Evolutionary conservation across 1,140 invertebrate species (phyloP).

Genomic region (Aphidius gifuensis): DNA sequence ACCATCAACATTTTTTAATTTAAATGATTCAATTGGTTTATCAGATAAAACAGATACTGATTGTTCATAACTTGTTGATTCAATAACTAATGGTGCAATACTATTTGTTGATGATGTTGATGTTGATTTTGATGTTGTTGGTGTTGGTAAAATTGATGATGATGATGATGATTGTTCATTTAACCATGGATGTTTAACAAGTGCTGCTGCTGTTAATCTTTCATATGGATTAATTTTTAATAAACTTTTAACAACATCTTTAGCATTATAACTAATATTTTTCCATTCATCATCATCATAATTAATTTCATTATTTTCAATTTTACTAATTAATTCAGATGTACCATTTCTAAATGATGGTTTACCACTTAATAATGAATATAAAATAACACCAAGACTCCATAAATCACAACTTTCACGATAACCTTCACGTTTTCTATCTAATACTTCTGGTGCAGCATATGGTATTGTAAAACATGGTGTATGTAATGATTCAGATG

Average conservation of each 20-base stretch:
- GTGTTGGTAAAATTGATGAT: too few relatives aligned
- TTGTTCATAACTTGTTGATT: constrained; percentile 28
- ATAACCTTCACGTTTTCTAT: constrained; percentile 60
- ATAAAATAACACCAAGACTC: constrained; percentile 88
- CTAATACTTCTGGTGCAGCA: constrained; percentile 87
- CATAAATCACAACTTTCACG: constrained; percentile 89
- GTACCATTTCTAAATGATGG: constrained; percentile 73
- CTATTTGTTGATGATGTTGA: constrained; percentile 22
- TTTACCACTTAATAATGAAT: constrained; percentile 82
- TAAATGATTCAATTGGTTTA: constrained; percentile 3
- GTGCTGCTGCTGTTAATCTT: constrained; percentile 66
- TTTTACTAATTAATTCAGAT: constrained; percentile 75
- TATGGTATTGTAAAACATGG: constrained; percentile 88
- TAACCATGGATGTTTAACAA: constrained; percentile 69
- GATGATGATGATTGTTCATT: constrained; percentile 30
- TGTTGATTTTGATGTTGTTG: neutral
- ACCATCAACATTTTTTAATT: constrained; percentile 49
- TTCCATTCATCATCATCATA: constrained; percentile 72
- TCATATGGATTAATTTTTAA: constrained; percentile 76
- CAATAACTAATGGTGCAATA: constrained; percentile 49
- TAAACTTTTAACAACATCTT: constrained; percentile 72
- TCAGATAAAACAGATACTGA: constrained; percentile 11
- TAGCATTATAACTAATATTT: constrained; percentile 70
- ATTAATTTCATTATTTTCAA: constrained; percentile 73
- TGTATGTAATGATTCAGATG: constrained; percentile 67